Conservation (phyloP, 2,113 vertebrate genomes). For the Saimiri boliviensis region DNA sequence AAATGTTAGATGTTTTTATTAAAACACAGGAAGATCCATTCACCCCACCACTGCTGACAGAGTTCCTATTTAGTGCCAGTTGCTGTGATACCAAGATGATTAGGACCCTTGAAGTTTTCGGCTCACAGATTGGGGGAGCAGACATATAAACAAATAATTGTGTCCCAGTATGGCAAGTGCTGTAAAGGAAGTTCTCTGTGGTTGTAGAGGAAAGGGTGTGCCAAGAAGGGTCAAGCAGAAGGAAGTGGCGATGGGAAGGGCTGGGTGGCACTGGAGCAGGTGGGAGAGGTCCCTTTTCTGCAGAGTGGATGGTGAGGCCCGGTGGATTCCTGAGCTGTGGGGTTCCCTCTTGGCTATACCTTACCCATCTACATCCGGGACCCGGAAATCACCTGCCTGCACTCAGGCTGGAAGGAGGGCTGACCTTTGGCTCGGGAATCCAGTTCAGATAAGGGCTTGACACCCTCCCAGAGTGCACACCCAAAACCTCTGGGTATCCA, state of each 20-base stretch:
- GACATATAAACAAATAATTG: background rate
- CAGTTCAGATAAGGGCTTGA: background rate
- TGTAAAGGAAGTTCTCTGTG: background rate
- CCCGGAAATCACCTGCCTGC: background rate
- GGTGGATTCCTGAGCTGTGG: background rate
- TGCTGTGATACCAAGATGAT: background rate
- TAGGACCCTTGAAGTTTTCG: background rate
- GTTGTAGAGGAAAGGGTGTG: background rate
- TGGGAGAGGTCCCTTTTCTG: background rate
- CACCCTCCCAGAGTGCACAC: background rate
- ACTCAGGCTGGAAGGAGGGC: background rate
- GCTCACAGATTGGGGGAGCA: background rate
- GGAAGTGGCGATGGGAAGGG: background rate
- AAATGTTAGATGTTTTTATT: background rate
- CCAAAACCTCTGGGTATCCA: background rate
- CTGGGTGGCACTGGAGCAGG: background rate
- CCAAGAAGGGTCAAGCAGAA: background rate
- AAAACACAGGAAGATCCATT: background rate
- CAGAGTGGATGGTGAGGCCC: background rate
- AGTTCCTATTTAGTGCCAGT: background rate
- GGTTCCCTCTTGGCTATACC: background rate
- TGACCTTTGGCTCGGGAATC: background rate
- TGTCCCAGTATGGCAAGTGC: background rate
- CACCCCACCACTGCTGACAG: background rate
- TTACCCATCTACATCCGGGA: background rate